Base-by-base conservation (phyloP, 2,797 vertebrate species). In the Enteromius fasciolatus region DNA sequence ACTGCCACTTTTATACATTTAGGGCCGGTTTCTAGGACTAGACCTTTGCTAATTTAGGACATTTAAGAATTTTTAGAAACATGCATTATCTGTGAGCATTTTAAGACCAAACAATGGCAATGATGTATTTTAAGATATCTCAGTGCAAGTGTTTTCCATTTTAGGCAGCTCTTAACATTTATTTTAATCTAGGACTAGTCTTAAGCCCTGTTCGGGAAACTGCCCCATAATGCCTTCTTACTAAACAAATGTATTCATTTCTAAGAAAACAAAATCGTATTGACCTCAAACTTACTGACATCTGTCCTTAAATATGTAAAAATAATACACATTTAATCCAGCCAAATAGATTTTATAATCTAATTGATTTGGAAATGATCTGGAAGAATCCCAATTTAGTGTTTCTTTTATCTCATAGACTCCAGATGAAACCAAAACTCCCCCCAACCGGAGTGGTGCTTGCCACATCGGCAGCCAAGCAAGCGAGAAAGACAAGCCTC, bases 401-500 rank as follows among this genome's bases (percentile, higher is more conserved):
- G 23, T 76, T 77, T 48, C 0, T 15, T 33, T 46, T 1, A 72
- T 52, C 17, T 57, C 75, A n/a, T 81, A 89, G 85, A 84, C 78
- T 76, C 68, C 59, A 33, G 86, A 87, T 17, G 88, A 87, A 69
- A 82, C 66, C 1, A 86, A 69, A 85, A 80, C 64, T 63, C 78
- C 81, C 6, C 69, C 87, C 31, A 77, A 54, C 63, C 76, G 76
- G 3, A 87, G 84, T 11, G 81, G 66, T 9, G 72, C 87, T 1
- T 88, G 86, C 23, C 84, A 86, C 15, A 87, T 82, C 17, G 64
- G 81, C 54, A 70, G 79, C 20, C 85, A 86, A 41, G 46, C 83
- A 6, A 85, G 80, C 41, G 83, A 80, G 41, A 89, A 85, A 75
- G 86, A 87, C 15, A 63, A 72, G 33, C 76, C 81, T 20, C 86